These are phyloP conservation scores for Diceros bicornis DNA, from an alignment of 2,797 vertebrate species.

Conservation along the genomic window DNA sequence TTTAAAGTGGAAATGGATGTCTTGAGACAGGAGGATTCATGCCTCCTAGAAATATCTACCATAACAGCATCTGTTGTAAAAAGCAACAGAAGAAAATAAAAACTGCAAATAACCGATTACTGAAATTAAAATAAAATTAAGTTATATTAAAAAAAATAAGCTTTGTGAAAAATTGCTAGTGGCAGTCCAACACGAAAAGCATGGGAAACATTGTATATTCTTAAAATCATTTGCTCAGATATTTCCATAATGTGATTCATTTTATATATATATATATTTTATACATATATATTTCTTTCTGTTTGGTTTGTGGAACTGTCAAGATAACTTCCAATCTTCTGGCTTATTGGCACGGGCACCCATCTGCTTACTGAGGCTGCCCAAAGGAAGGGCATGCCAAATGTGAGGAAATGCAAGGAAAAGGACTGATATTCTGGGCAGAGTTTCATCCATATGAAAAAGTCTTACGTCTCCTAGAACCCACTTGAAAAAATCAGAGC, in stretches of 20 bases:
- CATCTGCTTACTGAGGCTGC: neutral
- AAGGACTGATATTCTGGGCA: neutral
- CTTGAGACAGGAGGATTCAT: neutral
- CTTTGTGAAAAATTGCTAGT: neutral
- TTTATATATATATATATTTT: neutral
- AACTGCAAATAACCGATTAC: neutral
- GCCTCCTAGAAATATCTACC: neutral
- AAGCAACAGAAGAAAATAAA: constrained; percentile 30
- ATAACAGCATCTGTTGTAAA: neutral
- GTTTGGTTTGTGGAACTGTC: neutral
- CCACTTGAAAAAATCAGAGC: constrained; percentile 44
- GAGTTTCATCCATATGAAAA: neutral
- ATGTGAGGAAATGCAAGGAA: neutral
- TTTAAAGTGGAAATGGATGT: neutral
- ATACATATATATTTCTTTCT: neutral
- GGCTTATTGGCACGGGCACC: neutral
- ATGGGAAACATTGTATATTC: neutral
- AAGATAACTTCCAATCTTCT: neutral
- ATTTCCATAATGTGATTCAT: neutral
- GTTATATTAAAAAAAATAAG: neutral
- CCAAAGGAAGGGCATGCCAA: neutral
- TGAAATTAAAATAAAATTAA: constrained; percentile 29
- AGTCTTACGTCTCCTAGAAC: neutral
- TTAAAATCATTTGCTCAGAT: neutral
- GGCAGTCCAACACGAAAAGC: neutral